Evolutionary conservation across 2,113 vertebrate species (phyloP).

Genomic region (Sitta europaea): DNA sequence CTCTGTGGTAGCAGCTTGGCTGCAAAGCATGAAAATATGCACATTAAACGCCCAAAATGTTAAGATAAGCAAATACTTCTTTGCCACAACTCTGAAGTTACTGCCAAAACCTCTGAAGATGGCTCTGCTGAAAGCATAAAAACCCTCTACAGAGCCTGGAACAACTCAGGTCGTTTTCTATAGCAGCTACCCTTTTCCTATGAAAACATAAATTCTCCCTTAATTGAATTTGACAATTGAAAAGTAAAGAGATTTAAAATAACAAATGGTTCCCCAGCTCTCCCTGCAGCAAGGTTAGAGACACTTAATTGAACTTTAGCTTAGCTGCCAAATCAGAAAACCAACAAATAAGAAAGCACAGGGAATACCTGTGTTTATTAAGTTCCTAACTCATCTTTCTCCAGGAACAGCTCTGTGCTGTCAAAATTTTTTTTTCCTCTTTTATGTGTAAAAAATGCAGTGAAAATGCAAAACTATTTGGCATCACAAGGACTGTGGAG

Average conservation of each 20-base stretch:
- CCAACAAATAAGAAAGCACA: background rate
- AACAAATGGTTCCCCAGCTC: constrained; percentile 56
- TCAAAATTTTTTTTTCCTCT: background rate
- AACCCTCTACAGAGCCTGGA: background rate
- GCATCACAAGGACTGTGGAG: background rate
- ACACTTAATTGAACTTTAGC: constrained; percentile 40
- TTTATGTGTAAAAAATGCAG: background rate
- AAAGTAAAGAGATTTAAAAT: constrained; percentile 59
- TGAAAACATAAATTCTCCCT: constrained; percentile 16
- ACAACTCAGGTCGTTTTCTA: background rate
- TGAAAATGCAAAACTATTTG: background rate
- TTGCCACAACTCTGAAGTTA: background rate
- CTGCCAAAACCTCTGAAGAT: constrained; percentile 41
- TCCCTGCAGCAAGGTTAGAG: constrained; percentile 49
- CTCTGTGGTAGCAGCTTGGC: background rate
- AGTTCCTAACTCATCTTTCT: background rate
- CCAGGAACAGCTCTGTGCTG: background rate
- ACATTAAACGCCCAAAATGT: background rate
- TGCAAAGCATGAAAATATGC: background rate
- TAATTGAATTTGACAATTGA: constrained; percentile 67
- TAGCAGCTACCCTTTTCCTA: background rate
- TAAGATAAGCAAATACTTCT: background rate
- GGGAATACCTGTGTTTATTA: background rate
- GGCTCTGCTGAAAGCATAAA: constrained; percentile 23
- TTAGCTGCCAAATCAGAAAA: constrained; percentile 35